phyloP scores from a whole-genome alignment of 2,797 vertebrate species.

The Tenualosa ilisha region DNA sequence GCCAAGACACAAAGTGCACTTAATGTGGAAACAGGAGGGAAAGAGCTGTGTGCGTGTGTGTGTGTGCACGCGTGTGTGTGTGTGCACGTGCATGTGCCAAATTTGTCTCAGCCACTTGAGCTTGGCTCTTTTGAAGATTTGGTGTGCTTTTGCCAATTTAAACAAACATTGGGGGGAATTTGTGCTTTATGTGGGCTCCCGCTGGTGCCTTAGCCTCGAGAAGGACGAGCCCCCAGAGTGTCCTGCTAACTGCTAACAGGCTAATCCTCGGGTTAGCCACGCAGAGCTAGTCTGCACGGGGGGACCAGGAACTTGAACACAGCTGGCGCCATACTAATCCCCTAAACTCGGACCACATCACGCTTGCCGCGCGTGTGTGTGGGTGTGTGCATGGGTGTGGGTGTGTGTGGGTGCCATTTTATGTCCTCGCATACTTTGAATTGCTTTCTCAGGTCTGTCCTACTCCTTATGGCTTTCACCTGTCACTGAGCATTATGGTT shows the following conservation, averaged over 20 bases:
- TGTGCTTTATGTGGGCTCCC: not conserved
- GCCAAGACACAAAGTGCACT: not conserved
- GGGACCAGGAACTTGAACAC: not conserved
- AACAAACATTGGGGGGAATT: not conserved
- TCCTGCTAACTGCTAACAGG: not conserved
- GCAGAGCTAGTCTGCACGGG: not conserved
- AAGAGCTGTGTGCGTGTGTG: not conserved
- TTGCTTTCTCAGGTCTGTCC: not conserved
- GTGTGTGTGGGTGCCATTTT: not conserved
- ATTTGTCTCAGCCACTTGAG: not conserved
- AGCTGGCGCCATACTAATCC: constrained; percentile 8
- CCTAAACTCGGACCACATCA: not conserved
- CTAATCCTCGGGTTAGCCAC: not conserved
- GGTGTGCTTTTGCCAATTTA: no score
- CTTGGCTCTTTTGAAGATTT: not conserved
- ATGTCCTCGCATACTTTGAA: not conserved
- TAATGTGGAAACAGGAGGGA: not conserved
- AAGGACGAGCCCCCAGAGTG: not conserved
- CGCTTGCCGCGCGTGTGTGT: not conserved
- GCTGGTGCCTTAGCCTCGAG: no score
- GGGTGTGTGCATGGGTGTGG: not conserved
- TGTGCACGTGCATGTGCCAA: not conserved
- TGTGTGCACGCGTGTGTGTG: not conserved
- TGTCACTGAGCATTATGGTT: not conserved
- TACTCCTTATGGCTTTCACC: not conserved